phyloP scores from a whole-genome alignment of 2,113 vertebrate genomes.

The Heptranchias perlo region DNA sequence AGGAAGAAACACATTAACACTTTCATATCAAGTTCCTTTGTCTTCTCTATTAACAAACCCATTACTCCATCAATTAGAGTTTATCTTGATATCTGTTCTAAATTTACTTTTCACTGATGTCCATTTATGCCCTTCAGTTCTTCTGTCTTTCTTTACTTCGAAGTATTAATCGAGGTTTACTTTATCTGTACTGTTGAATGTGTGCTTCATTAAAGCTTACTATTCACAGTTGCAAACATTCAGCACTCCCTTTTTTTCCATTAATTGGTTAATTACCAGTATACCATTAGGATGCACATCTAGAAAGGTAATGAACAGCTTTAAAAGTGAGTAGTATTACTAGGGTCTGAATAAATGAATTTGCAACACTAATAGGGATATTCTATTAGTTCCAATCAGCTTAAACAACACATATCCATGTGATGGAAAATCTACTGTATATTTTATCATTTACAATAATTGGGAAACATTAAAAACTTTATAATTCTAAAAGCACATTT shows the following conservation, averaged over 20 bases:
- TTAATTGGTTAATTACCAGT: neutral
- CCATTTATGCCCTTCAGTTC: neutral
- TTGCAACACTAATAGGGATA: neutral
- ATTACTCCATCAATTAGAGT: too few relatives aligned
- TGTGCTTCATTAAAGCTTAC: neutral
- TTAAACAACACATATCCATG: neutral
- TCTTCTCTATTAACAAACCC: neutral
- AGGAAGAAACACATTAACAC: neutral
- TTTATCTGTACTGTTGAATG: neutral
- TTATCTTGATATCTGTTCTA: neutral
- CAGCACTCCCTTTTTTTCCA: neutral
- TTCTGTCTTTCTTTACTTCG: neutral
- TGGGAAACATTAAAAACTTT: neutral
- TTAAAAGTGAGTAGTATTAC: neutral
- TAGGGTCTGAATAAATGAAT: neutral
- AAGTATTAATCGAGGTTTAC: neutral
- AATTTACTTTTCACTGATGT: neutral
- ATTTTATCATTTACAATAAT: neutral
- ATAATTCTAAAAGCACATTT: neutral
- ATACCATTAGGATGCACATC: neutral
- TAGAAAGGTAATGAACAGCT: neutral
- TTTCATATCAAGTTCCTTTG: neutral
- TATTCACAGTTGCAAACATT: neutral
- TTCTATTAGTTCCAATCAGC: neutral
- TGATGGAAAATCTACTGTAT: neutral